A percentile compares a stretch with the other conserved stretches of the same genome.
Evolutionary conservation across 2,888 invertebrate genomes (phyloP).

Genomic region (Drosophila macrospina): DNA sequence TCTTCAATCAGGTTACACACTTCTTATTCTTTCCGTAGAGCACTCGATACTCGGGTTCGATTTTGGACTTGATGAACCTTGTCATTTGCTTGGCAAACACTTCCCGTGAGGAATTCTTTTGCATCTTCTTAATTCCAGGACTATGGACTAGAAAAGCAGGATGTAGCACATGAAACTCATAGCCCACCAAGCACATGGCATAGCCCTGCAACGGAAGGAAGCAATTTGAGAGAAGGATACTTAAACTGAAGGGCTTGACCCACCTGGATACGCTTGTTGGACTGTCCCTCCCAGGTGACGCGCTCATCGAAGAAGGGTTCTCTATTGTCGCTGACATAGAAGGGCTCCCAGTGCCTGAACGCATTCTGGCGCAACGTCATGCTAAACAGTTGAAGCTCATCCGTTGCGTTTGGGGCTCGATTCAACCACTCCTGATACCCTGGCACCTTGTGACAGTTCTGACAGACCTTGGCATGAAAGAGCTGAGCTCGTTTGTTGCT

Average conservation of each 20-base stretch:
- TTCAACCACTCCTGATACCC: conserved; percentile 56
- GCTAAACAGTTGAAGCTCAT: conserved; percentile 86
- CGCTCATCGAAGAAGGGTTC: conserved; percentile 95
- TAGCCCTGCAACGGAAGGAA: conserved; percentile 88
- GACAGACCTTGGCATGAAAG: conserved; percentile 72
- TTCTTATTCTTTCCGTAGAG: conserved; percentile 91
- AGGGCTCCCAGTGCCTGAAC: conserved; percentile 94
- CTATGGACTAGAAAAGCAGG: conserved; percentile 95
- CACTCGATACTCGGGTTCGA: conserved; percentile 92
- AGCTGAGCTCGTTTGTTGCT: conserved; percentile 44
- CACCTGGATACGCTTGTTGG: conserved; percentile 83
- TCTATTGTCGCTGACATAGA: conserved; percentile 94
- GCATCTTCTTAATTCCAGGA: conserved; percentile 91
- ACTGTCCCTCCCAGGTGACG: conserved; percentile 95
- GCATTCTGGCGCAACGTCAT: conserved; percentile 90
- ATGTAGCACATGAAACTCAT: conserved; percentile 95
- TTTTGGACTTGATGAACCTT: conserved; percentile 88
- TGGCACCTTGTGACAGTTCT: conserved; percentile 69
- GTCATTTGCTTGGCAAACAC: conserved; percentile 86
- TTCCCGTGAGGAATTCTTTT: conserved; percentile 88
- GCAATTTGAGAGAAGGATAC: not conserved
- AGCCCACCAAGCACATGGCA: conserved; percentile 93
- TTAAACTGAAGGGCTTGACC: not conserved
- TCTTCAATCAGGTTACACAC: conserved; percentile 84
- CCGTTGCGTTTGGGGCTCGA: conserved; percentile 11